Base-by-base conservation (phyloP, 2,888 invertebrate species). In the Microctonus hyperodae region DNA sequence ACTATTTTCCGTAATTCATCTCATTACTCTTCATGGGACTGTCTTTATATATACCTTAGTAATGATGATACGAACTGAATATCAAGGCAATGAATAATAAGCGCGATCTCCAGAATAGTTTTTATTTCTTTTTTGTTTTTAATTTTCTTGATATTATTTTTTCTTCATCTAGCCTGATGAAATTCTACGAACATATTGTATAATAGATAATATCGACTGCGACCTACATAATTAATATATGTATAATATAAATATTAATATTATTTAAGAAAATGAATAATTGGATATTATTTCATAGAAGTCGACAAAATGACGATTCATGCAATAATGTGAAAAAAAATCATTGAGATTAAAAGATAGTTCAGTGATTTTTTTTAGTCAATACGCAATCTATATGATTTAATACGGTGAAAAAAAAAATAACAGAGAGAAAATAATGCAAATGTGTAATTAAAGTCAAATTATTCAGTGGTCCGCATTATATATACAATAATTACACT, bases 261-360 rank as follows among this genome's bases (percentile, higher is more conserved):
- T 74, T 72, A 70, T 75, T 73, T 69, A 73, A 75, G 74, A 78
- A 76, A 79, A 79, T 77, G 78, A 78, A 78, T 76, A 78, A 77
- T 78, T 80, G 75, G 75, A 69, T 73, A 72, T 70, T 67, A 63
- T 70, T 56, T 5, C 7, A 31, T 9, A 7, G 9, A 2, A 33
- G 2, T 6, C n/a, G 11, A 20, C 5, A 7, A 33, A 9, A 60
- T 58, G 40, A 59, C 56, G 67, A 59, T 67, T 61, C 44, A 67
- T 65, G 60, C 69, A 71, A 71, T 70, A 69, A 69, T 70, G 64
- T 65, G 37, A 63, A 40, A 57, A 25, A 67, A 68, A 48, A 56
- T 58, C 16, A 57, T 60, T 57, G 64, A 67, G 33, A 57, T 25
- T n/a, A 57, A 65, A 55, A 57, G 56, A 67, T 65, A 13, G 64